These are phyloP conservation scores for Pelochelys cantorii DNA, from an alignment of 2,797 vertebrate genomes.

Conservation along the genomic window DNA sequence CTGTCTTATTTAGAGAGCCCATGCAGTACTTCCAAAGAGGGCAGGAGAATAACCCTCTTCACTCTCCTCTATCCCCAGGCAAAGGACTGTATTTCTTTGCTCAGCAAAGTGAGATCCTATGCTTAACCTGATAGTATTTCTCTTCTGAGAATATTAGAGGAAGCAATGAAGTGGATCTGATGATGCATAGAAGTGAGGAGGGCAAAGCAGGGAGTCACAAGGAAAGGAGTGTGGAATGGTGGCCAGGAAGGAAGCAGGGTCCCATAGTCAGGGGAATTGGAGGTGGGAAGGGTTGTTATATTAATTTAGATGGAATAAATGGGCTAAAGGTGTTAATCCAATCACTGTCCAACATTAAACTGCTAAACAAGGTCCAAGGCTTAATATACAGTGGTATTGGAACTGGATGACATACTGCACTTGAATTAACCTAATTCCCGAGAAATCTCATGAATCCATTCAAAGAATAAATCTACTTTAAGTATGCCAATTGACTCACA, in stretches of 20 bases:
- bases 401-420: not conserved
- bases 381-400: not conserved
- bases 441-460: not conserved
- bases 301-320: not conserved
- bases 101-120: not conserved
- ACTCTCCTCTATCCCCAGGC: not conserved
- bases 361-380: not conserved
- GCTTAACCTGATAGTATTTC: not conserved
- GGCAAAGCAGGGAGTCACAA: not conserved
- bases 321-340: not conserved
- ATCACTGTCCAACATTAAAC: not conserved
- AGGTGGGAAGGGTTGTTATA: not conserved
- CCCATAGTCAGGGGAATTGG: not conserved
- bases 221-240: not conserved
- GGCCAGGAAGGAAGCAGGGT: not conserved
- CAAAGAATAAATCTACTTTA: not conserved
- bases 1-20: not conserved
- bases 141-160: not conserved
- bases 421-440: rapidly evolving
- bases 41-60: not conserved
- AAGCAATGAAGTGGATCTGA: not conserved
- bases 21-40: not conserved
- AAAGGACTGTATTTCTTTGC: not conserved
- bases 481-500: not conserved
- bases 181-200: not conserved